Conservation (phyloP, 2,888 invertebrate species). For the Dasysyrphus albostriatus region DNA sequence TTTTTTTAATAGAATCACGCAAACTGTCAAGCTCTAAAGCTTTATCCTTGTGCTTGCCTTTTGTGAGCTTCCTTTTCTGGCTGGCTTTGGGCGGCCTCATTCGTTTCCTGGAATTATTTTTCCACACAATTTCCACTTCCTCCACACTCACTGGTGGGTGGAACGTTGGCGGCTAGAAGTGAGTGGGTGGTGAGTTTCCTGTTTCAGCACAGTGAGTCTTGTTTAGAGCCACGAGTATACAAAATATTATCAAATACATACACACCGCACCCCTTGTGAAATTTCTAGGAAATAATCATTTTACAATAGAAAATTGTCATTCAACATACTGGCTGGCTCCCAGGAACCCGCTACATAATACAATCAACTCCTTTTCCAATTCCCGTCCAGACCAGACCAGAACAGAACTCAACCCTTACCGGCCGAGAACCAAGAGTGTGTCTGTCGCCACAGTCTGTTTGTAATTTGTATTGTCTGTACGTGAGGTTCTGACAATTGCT, state of each 20-base stretch:
- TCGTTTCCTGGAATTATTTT: conserved; percentile 23
- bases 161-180: background rate
- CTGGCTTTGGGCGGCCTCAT: conserved; percentile 36
- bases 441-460: conserved; percentile 54
- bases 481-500: conserved; percentile 64
- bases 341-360: conserved; percentile 27
- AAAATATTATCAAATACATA: conserved; percentile 15
- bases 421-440: background rate
- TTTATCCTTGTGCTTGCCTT: conserved; percentile 30
- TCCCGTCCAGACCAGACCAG: background rate
- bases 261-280: background rate
- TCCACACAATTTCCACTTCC: conserved; percentile 20
- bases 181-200: background rate
- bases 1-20: conserved; percentile 72
- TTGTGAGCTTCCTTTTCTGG: conserved; percentile 10
- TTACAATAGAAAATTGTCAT: conserved; percentile 64
- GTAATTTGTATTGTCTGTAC: conserved; percentile 67
- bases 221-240: conserved; percentile 5
- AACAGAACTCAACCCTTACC: background rate
- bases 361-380: background rate
- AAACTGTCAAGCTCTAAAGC: conserved; percentile 60
- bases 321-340: conserved; percentile 55
- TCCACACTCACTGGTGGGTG: background rate
- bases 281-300: conserved; percentile 54
- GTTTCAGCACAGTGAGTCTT: conserved; percentile 4